Evolutionary conservation across 2,113 vertebrate genomes (phyloP), one percentile per base, ranked within the genome.

Genomic region (Psilopsiagon aymara): DNA sequence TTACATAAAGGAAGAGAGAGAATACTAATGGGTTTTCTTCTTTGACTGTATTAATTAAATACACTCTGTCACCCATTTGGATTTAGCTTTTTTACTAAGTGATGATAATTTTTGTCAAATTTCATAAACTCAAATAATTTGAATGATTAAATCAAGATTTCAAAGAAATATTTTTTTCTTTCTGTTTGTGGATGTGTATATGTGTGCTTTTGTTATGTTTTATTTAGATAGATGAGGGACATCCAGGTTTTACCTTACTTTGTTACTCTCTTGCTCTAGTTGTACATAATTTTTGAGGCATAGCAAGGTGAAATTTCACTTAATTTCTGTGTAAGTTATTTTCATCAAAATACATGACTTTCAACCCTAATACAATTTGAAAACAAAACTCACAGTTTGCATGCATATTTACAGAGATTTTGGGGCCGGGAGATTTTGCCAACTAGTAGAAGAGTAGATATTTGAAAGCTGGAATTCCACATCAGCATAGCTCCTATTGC

Each of bases 381-480:
- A 20, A 68, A 46, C 41, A 68, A 16, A 11, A 19, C 31, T 23
- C 20, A 13, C 4, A 62, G 14, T 35, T 88, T 55, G 10, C 6
- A 64, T 10, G 12, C 2, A 3, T 9, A 17, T 55, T 82, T 79
- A 3, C 29, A 80, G 57, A 27, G 5, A 31, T 53, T 59, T 74
- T 15, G 31, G 35, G 7, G 1, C 1, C 2, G 12, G 17, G 8
- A 2, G 1, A 2, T n/a, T 88, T 15, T 85, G 20, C 13, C 25
- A 39, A 3, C 3, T 6, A 14, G 14, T 43, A 69, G n/a, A 85
- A 33, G 6, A 47, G 24, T 18, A 28, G 33, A 5, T 49, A 11
- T 33, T 18, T 88, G 24, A 87, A 63, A 71, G 2, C 13, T 85
- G 27, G 8, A 86, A 69, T 69, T 92, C 10, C 37, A 39, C 13